These are phyloP conservation scores for Lepidurus apus DNA, from an alignment of 1,140 invertebrate species.

Conservation along the genomic window DNA sequence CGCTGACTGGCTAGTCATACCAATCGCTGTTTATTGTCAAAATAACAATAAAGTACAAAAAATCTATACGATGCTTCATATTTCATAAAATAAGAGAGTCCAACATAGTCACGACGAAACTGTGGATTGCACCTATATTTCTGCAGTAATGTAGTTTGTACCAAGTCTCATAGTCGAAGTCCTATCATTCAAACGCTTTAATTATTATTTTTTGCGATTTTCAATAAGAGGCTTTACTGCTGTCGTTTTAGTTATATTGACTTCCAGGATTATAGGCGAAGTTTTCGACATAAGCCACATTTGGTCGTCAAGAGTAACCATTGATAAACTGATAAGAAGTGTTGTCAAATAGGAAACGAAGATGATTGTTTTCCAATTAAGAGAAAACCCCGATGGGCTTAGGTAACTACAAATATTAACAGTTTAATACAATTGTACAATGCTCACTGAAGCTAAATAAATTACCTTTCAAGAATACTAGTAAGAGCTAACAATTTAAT, in stretches of 20 bases:
- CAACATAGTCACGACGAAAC: neutral
- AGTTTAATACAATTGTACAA: neutral
- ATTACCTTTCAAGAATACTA: neutral
- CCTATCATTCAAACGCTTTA: neutral
- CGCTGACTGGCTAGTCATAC: neutral
- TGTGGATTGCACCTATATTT: neutral
- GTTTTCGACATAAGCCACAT: neutral
- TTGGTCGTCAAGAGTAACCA: neutral
- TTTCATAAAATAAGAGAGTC: neutral
- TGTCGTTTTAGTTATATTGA: neutral
- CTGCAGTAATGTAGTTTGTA: conserved; percentile 4
- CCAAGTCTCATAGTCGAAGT: neutral
- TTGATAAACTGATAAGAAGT: neutral
- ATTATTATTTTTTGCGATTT: neutral
- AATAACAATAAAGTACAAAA: neutral
- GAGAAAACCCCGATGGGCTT: neutral
- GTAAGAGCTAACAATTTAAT: neutral
- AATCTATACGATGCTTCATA: neutral
- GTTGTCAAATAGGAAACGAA: neutral
- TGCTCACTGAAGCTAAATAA: neutral
- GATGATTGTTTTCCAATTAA: neutral
- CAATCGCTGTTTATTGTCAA: neutral
- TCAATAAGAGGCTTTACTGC: neutral
- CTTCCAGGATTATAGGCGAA: neutral
- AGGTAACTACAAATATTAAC: neutral